Evolutionary conservation across 2,797 vertebrate genomes (phyloP).

Genomic region (Tympanoctomys barrerae): DNA sequence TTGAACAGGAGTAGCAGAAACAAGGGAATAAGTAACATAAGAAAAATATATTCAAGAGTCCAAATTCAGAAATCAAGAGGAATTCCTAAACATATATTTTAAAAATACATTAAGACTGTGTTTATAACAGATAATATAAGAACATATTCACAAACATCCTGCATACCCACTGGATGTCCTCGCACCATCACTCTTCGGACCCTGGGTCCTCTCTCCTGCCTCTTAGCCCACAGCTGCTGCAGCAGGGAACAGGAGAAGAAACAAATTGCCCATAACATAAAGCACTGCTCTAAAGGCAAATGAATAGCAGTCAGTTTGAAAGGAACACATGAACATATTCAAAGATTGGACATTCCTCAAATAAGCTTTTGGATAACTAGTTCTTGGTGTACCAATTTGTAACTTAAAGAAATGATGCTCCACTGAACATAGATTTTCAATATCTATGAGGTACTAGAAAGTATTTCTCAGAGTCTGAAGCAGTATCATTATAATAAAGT

Average conservation of each 20-base stretch:
- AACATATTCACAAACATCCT: not conserved
- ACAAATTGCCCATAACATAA: not conserved
- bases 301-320: not conserved
- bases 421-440: not conserved
- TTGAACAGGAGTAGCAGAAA: not conserved
- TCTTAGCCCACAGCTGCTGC: not conserved
- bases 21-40: not conserved
- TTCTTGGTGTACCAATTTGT: not conserved
- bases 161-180: not conserved
- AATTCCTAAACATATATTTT: not conserved
- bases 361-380: conserved; percentile 10
- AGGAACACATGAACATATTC: conserved; percentile 38
- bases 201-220: not conserved
- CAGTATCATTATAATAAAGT: not conserved
- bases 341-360: conserved; percentile 22
- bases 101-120: not conserved
- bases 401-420: not conserved
- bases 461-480: not conserved
- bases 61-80: not conserved
- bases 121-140: not conserved
- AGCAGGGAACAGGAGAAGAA: not conserved
- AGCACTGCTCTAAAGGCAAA: not conserved
- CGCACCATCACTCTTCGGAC: no score
- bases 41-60: not conserved
- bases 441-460: not conserved